Conservation (phyloP, 2,797 vertebrate species). For the Poecilia picta region DNA sequence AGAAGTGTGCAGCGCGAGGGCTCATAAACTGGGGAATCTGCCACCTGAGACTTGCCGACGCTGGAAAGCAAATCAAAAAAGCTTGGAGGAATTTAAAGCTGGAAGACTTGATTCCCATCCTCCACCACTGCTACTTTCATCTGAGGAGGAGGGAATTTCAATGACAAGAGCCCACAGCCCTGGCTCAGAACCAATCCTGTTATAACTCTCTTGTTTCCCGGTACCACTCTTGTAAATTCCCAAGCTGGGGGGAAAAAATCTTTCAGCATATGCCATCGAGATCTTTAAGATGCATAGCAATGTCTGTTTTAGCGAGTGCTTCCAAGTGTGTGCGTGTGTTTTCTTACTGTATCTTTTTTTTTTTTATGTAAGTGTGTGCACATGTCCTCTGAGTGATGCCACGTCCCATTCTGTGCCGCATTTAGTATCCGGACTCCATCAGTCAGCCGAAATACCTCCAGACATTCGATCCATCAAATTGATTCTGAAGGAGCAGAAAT, state of each 20-base stretch:
- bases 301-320: constrained; percentile 36
- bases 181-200: constrained; percentile 67
- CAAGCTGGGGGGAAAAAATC: constrained; percentile 26
- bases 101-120: constrained; percentile 69
- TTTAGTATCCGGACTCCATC: constrained; percentile 67
- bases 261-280: constrained; percentile 49
- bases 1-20: constrained; percentile 49
- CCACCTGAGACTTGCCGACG: constrained; percentile 77
- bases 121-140: constrained; percentile 59
- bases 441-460: constrained; percentile 71
- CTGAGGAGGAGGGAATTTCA: constrained; percentile 60
- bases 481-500: constrained; percentile 71
- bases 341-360: constrained; percentile 34
- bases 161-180: constrained; percentile 58
- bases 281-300: constrained; percentile 64
- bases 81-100: constrained; percentile 72
- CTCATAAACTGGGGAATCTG: constrained; percentile 74
- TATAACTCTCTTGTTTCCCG: constrained; percentile 53
- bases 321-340: constrained; percentile 17
- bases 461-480: constrained; percentile 80
- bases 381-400: constrained; percentile 51
- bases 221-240: constrained; percentile 40
- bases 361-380: constrained; percentile 28
- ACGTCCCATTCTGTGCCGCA: constrained; percentile 56
- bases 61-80: constrained; percentile 72